Base-by-base conservation (phyloP, 1,140 invertebrate genomes). In the Sogatella furcifera region DNA sequence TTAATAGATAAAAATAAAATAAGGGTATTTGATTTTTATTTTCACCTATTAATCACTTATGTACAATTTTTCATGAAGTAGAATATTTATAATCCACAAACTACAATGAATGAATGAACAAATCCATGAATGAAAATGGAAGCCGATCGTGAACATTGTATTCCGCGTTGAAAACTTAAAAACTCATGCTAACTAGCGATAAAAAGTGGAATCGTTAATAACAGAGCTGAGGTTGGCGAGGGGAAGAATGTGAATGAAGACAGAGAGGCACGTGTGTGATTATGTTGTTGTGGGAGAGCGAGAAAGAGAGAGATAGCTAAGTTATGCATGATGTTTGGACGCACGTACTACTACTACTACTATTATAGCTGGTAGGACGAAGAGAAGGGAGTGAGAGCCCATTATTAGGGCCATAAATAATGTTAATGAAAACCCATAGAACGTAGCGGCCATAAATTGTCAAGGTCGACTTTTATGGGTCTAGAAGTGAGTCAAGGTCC, bases 361-460 rank as follows among this genome's bases (percentile, higher is more conserved):
- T 57, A 19, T 41, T 9, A 41, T 38, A 19, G 28, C 31, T 19
- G 21, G 28, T 24, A n/a, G 44, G 44, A 59, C 2, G 5, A 5
- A 46, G 57, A 14, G 57, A 38, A 38, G 34, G 34, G 34, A 38
- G 34, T 38, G 11, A 38, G 34, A 49, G 22, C 3, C 28, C 54
- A 28, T 55, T 55, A 62, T 62, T 62, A 62, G 55, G 60, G 54
- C 53, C 55, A 62, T 62, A 62, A 62, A 62, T 62, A 62, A 62
- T 24, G 31, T 55, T 62, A 62, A 62, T 62, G 60, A 62, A 62
- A 55, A 57, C 54, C 44, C 46, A 24, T 49, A 44, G 34, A 49
- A 49, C 44, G 55, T 42, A 57, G 52, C 55, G 60, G 41, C 55
- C 42, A 57, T 62, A 62, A 62, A 62, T 62, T 62, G 60, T 62